Conservation (phyloP, 2,888 invertebrate species). For the Caenorhabditis sulstoni region DNA sequence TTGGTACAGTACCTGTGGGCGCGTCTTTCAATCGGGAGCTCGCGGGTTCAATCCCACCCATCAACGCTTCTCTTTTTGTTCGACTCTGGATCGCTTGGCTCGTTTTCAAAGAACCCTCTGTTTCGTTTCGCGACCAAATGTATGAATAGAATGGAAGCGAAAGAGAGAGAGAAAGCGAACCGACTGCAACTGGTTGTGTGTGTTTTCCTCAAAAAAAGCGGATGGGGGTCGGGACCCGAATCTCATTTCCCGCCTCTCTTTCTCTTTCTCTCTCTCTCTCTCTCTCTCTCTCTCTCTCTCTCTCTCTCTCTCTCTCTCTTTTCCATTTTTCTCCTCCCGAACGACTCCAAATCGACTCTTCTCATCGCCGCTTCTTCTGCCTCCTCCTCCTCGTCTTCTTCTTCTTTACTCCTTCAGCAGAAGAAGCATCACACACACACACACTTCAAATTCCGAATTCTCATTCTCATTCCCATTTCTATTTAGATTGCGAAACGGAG, state of each 20-base stretch:
- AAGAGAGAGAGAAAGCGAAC: not conserved
- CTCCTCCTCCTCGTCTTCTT: no score
- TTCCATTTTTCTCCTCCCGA: conserved; percentile 14
- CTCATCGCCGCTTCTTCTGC: conserved; percentile 16
- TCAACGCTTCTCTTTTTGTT: no score
- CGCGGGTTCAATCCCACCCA: no score
- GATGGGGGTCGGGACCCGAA: conserved; percentile 39
- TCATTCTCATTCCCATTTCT: conserved; percentile 53
- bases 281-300: not conserved
- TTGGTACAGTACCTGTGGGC: no score
- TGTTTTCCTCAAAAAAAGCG: conserved; percentile 41
- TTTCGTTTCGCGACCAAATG: not conserved
- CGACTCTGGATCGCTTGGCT: no score
- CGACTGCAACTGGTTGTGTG: conserved; percentile 18
- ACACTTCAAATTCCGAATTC: conserved; percentile 49
- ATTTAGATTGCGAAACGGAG: conserved; percentile 55
- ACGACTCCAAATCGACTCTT: conserved; percentile 59
- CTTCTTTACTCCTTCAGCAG: conserved; percentile 17
- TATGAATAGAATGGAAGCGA: not conserved
- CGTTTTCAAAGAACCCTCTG: not conserved
- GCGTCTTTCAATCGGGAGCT: no score
- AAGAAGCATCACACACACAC: conserved; percentile 20
- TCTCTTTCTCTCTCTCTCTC: not conserved
- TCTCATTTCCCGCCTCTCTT: conserved; percentile 51
- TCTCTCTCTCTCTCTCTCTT: not conserved